phyloP scores from a whole-genome alignment of 53 echinoderm and acorn worm genomes.

The Holothuria leucospilota region DNA sequence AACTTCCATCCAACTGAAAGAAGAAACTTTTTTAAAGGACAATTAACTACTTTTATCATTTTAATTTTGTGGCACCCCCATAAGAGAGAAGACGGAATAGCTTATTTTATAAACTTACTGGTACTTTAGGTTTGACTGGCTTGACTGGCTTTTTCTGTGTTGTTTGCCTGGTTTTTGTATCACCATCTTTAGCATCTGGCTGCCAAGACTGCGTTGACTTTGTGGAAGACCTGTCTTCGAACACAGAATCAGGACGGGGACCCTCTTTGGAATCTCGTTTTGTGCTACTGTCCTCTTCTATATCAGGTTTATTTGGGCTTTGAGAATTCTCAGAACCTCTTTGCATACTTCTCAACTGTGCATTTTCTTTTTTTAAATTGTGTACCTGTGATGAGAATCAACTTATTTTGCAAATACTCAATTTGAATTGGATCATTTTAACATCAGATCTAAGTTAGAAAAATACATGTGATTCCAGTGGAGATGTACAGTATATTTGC shows the following conservation, averaged over 20 bases:
- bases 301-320: constrained; percentile 6
- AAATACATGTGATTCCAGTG: too few species aligned
- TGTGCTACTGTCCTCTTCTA: neutral
- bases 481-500: too few species aligned
- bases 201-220: constrained; percentile 70
- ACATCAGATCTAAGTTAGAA: neutral
- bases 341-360: constrained; percentile 72
- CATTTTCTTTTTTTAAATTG: constrained; percentile 92
- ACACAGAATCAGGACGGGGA: neutral
- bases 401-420: neutral
- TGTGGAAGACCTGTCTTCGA: constrained; percentile 39
- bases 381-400: constrained; percentile 59
- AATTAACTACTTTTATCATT: too few species aligned
- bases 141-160: neutral
- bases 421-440: neutral
- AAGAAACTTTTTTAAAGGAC: too few species aligned
- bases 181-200: constrained; percentile 15
- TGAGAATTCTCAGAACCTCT: constrained; percentile 69
- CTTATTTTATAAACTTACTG: neutral
- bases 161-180: constrained; percentile 36
- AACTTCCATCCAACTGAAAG: too few species aligned
- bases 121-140: constrained; percentile 2
- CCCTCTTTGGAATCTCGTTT: constrained; percentile 2
- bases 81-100: too few species aligned
- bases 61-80: too few species aligned